Base-by-base conservation (phyloP, 2,888 invertebrate species). In the Notocelia uddmanniana region DNA sequence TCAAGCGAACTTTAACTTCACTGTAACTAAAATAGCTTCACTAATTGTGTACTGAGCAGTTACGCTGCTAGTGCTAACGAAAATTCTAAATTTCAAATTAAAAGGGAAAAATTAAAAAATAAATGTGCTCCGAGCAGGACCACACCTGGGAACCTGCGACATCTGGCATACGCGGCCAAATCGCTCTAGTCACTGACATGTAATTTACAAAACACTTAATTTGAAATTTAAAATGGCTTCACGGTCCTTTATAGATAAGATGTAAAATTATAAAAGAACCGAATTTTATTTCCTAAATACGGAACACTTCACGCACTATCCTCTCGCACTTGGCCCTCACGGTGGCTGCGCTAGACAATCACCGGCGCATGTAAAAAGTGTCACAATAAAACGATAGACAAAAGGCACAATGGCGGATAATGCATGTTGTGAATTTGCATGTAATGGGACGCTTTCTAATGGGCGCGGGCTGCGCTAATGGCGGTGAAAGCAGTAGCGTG, bases 381-480 rank as follows among this genome's bases (percentile, higher is more conserved):
- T 31, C 68, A 68, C 73, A 73, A 68, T 68, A 68, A 73, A 73
- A 73, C 58, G 73, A 58, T 50, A 68, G 63, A 68, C 63, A 66
- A 68, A 57, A 67, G 50, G 71, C 70, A 73, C 67, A 68, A 63
- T 70, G 45, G 60, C 34, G 64, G 69, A 68, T 69, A 72, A 74
- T 74, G 74, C 70, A 48, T 59, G 63, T 62, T 50, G 73, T 69
- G 83, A 85, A 86, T 90, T 88, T 85, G 86, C 88, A 87, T 90
- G 80, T 87, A 83, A 86, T 85, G 85, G 85, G 83, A 83, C 83
- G 84, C 91, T 92, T 91, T 91, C 91, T 91, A 92, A 87, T 85
- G 85, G 77, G 77, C 76, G 74, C 71, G 76, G 78, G 80, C 82
- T 82, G 77, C 78, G 83, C 82, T 85, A 82, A 88, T 87, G 83